A percentile compares a stretch with the other conserved stretches of the same genome.
phyloP scores from a whole-genome alignment of 2,797 vertebrate species.

The Poliocrania exsul region DNA sequence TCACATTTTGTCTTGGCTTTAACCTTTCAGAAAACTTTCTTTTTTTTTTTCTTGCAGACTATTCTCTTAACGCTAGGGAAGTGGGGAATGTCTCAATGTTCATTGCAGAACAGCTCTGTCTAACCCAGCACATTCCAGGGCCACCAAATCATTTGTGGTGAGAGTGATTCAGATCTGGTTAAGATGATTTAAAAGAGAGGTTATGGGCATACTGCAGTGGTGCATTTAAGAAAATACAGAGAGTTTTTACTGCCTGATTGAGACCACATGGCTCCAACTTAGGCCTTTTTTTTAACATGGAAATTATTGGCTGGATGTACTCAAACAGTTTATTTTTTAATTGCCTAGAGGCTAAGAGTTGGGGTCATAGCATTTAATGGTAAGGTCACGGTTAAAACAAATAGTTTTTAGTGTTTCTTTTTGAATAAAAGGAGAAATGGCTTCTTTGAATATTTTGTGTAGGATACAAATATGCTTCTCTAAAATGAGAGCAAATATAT shows the following conservation, averaged over 20 bases:
- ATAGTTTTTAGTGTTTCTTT: slow-evolving; percentile 44
- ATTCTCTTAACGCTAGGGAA: slow-evolving; percentile 46
- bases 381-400: slow-evolving; percentile 67
- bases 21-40: slow-evolving; percentile 30
- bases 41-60: slow-evolving; percentile 40
- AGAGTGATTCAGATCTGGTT: slow-evolving; percentile 77
- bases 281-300: slow-evolving; percentile 56
- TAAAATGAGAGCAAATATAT: background rate
- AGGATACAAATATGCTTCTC: background rate
- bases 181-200: slow-evolving; percentile 79
- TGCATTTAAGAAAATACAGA: slow-evolving; percentile 78
- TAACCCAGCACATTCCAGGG: slow-evolving; percentile 77
- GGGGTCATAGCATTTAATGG: slow-evolving; percentile 55
- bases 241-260: slow-evolving; percentile 77
- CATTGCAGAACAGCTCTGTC: slow-evolving; percentile 72
- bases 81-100: slow-evolving; percentile 47
- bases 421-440: slow-evolving; percentile 3
- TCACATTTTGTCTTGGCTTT: slow-evolving; percentile 74
- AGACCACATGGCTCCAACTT: slow-evolving; percentile 81
- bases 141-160: slow-evolving; percentile 78
- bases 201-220: slow-evolving; percentile 76
- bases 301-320: slow-evolving; percentile 73
- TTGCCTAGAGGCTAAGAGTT: slow-evolving; percentile 64
- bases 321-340: slow-evolving; percentile 51
- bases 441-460: background rate